A percentile compares a stretch with the other conserved stretches of the same genome.
Conservation (phyloP, 2,797 vertebrate genomes). For the Pygocentrus nattereri region DNA sequence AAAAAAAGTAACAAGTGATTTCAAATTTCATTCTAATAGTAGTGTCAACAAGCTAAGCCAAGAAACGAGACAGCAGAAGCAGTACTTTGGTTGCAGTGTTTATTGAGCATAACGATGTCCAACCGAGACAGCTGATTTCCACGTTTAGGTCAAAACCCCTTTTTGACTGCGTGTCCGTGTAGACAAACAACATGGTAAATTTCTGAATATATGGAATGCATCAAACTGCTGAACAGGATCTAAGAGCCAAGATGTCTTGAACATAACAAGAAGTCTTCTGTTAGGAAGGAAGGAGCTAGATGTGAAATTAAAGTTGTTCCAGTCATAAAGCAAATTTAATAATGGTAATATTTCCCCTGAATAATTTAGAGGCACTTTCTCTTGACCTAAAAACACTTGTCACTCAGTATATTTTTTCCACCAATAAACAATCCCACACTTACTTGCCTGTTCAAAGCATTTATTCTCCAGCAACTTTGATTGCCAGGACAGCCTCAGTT, state of each 20-base stretch:
- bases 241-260: background rate
- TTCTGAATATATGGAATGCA: constrained; percentile 48
- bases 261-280: background rate
- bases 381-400: constrained; percentile 32
- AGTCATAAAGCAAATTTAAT: constrained; percentile 15
- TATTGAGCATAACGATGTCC: constrained; percentile 68
- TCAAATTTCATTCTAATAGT: too few relatives aligned
- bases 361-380: constrained; percentile 69
- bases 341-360: constrained; percentile 58
- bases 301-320: constrained; percentile 15
- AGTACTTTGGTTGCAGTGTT: constrained; percentile 60
- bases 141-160: background rate
- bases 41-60: background rate
- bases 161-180: constrained; percentile 9
- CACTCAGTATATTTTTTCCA: background rate
- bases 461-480: constrained; percentile 2
- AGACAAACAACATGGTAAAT: background rate
- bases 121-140: constrained; percentile 22
- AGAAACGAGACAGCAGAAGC: constrained; percentile 1
- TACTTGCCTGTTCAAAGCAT: constrained; percentile 14
- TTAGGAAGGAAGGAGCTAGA: background rate
- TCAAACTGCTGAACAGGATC: constrained; percentile 10
- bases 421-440: background rate
- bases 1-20: too few relatives aligned
- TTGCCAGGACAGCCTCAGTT: background rate